Percentiles rank a stretch among this genome's conserved stretches.
phyloP scores from a whole-genome alignment of 2,113 vertebrate genomes.

The Megaptera novaeangliae region DNA sequence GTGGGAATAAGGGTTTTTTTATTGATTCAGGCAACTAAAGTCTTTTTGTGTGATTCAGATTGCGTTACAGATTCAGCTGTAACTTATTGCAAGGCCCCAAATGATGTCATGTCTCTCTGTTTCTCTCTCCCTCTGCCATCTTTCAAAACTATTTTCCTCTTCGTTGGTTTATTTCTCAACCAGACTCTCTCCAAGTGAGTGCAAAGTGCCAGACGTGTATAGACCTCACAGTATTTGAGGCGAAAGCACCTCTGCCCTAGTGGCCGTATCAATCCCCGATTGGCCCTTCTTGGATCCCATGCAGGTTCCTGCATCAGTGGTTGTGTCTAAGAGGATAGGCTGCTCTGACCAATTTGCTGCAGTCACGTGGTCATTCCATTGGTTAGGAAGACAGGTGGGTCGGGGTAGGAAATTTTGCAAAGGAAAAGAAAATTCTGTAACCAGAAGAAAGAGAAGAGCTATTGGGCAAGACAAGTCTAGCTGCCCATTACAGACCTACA shows the following conservation, averaged over 20 bases:
- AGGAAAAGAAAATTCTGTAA: background rate
- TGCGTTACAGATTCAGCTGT: background rate
- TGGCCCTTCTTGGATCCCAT: background rate
- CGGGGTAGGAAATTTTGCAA: background rate
- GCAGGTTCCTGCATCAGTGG: background rate
- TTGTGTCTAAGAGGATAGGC: background rate
- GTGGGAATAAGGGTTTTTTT: background rate
- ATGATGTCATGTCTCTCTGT: background rate
- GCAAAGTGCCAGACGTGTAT: background rate
- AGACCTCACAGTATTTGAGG: background rate
- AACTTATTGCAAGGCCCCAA: background rate
- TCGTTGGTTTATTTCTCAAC: background rate
- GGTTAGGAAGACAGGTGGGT: background rate
- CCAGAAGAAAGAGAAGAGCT: background rate
- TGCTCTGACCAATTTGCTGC: background rate
- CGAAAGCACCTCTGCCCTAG: background rate
- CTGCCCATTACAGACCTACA: background rate
- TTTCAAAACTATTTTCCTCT: background rate
- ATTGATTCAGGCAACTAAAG: background rate
- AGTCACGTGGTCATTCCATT: background rate
- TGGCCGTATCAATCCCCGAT: background rate
- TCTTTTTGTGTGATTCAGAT: background rate
- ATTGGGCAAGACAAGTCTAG: background rate
- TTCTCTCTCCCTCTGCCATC: background rate
- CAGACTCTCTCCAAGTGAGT: background rate